These are phyloP conservation scores for Steinernema carpocapsae DNA, from an alignment of 2,888 invertebrate genomes.

Conservation along the genomic window DNA sequence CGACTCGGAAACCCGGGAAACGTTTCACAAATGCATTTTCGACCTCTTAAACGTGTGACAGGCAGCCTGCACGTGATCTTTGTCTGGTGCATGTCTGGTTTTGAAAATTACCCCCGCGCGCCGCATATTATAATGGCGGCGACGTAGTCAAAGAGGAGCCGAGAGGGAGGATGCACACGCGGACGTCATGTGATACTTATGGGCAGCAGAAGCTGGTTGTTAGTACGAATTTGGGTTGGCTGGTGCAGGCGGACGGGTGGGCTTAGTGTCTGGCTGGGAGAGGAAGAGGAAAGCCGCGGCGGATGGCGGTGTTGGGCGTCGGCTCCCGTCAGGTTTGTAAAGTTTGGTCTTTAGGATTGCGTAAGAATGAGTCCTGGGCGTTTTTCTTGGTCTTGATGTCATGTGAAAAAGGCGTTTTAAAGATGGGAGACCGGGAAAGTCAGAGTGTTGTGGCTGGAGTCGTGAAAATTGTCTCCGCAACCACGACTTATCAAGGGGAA, in stretches of 20 bases:
- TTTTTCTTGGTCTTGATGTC: neutral
- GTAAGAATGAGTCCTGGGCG: constrained; percentile 26
- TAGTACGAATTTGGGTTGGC: constrained; percentile 7
- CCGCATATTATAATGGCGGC: constrained; percentile 22
- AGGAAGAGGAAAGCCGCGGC: neutral
- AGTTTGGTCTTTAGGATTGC: constrained; percentile 12
- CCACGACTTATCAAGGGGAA: too few species aligned
- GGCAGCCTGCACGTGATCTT: neutral
- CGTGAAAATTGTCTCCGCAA: too few species aligned
- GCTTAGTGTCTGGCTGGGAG: neutral
- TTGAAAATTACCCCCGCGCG: neutral
- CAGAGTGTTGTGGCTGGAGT: too few species aligned
- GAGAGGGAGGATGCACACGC: constrained; percentile 4
- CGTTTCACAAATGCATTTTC: neutral
- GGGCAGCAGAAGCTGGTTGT: constrained; percentile 8
- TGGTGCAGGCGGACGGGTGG: neutral
- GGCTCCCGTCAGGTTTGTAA: neutral
- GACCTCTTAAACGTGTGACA: neutral
- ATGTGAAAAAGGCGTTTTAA: neutral
- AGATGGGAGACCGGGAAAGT: neutral
- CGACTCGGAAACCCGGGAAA: neutral
- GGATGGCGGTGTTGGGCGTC: neutral
- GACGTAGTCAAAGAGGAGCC: neutral
- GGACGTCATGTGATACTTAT: constrained; percentile 24
- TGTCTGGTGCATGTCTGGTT: constrained; percentile 17